phyloP scores from a whole-genome alignment of 2,797 vertebrate species.

The Typhlichthys subterraneus region DNA sequence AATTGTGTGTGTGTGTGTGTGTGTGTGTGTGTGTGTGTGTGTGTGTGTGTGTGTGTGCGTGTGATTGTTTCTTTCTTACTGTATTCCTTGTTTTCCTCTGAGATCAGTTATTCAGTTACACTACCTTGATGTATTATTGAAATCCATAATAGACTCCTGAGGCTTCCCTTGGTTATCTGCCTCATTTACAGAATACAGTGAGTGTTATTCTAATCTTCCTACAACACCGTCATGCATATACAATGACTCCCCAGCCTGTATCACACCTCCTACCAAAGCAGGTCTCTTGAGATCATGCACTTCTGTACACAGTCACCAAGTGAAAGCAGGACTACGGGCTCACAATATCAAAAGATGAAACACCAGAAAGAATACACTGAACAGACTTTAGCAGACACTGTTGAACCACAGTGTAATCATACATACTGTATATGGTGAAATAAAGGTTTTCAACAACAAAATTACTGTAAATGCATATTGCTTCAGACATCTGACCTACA shows the following conservation, averaged over 20 bases:
- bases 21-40: no score
- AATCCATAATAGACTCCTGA: constrained; percentile 99
- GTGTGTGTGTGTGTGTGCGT: no score
- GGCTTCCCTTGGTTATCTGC: constrained; percentile 94
- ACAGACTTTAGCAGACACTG: no score
- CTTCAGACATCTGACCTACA: no score
- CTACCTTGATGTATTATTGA: constrained; percentile 99
- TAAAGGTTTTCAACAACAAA: no score
- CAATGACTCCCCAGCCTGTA: constrained; percentile 84
- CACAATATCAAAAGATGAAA: constrained; percentile 79
- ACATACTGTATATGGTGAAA: no score
- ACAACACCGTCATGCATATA: constrained; percentile 96
- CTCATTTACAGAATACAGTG: constrained; percentile 99
- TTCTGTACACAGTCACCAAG: constrained; percentile 78
- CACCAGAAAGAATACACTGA: constrained; percentile 34
- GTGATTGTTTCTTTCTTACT: constrained; percentile 37
- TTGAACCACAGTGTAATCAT: no score
- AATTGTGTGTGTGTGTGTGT: constrained; percentile 83
- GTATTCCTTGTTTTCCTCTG: constrained; percentile 85
- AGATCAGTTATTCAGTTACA: constrained; percentile 99
- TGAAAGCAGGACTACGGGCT: constrained; percentile 89
- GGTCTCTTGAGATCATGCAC: constrained; percentile 80
- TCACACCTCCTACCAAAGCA: constrained; percentile 79
- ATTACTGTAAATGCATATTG: no score
- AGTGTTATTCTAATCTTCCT: constrained; percentile 99